Percentiles rank a stretch among this genome's conserved stretches.
phyloP scores from a whole-genome alignment of 2,888 invertebrate genomes.

The Aethes cnicana region DNA sequence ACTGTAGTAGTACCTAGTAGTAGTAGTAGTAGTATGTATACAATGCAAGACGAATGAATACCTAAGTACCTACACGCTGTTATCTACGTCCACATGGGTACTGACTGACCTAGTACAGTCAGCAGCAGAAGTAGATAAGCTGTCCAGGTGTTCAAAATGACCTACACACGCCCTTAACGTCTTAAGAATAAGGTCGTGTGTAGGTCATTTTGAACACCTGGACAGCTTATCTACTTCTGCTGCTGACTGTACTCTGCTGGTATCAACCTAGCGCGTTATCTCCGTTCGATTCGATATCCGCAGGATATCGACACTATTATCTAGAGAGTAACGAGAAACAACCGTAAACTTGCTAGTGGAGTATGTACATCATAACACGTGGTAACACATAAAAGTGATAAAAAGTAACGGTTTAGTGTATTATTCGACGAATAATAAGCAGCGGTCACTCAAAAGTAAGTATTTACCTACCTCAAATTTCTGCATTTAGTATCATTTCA shows the following conservation, averaged over 20 bases:
- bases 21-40: too few relatives aligned
- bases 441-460: constrained; percentile 13
- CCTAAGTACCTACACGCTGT: too few relatives aligned
- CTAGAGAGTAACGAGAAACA: constrained; percentile 31
- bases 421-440: background rate
- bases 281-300: constrained; percentile 65
- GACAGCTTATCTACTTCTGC: background rate
- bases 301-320: constrained; percentile 56
- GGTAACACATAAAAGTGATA: background rate
- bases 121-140: too few relatives aligned
- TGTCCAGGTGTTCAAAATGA: too few relatives aligned
- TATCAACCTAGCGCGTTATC: constrained; percentile 43
- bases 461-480: background rate
- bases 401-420: constrained; percentile 8
- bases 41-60: too few relatives aligned
- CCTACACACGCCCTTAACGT: too few relatives aligned
- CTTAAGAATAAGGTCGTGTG: too few relatives aligned
- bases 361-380: too few relatives aligned
- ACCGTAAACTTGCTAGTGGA: constrained; percentile 4
- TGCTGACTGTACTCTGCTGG: constrained; percentile 31
- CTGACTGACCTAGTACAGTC: too few relatives aligned
- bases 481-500: too few relatives aligned
- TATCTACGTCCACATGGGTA: too few relatives aligned
- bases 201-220: background rate
- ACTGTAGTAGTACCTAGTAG: too few relatives aligned